Conservation (phyloP, 2,113 vertebrate species). For the Rissa tridactyla region DNA sequence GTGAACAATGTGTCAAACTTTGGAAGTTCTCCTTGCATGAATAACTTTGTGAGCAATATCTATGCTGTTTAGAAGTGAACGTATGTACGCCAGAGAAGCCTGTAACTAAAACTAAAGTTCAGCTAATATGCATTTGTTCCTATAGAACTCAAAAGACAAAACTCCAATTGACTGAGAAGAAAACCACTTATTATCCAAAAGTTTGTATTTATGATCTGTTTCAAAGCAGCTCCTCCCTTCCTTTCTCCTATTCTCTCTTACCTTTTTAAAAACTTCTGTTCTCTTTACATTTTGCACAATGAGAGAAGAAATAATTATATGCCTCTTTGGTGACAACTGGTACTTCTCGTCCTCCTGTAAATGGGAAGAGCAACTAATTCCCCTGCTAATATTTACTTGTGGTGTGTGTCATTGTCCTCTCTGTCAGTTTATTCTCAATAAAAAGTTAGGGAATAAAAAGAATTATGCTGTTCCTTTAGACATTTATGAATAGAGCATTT, state of each 20-base stretch:
- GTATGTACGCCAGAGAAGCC: neutral
- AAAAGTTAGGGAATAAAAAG: neutral
- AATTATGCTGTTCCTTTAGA: neutral
- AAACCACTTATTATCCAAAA: neutral
- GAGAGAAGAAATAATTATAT: neutral
- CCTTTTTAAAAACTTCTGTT: neutral
- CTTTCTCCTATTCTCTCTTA: neutral
- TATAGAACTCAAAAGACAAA: neutral
- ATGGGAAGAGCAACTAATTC: neutral
- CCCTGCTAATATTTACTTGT: neutral
- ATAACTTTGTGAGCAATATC: neutral
- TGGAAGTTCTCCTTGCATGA: neutral
- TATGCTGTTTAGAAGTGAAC: neutral
- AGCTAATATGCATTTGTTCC: neutral
- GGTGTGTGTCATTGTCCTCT: neutral
- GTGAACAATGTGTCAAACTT: neutral
- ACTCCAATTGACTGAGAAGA: neutral
- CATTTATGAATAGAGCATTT: neutral
- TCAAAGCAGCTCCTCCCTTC: neutral
- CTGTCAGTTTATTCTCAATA: neutral
- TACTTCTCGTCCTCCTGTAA: neutral
- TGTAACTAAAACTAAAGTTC: neutral
- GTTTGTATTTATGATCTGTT: neutral
- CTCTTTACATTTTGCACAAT: neutral
- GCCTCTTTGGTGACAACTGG: neutral